Base-by-base conservation (phyloP, 2,888 invertebrate genomes). In the Calameuta idolon region DNA sequence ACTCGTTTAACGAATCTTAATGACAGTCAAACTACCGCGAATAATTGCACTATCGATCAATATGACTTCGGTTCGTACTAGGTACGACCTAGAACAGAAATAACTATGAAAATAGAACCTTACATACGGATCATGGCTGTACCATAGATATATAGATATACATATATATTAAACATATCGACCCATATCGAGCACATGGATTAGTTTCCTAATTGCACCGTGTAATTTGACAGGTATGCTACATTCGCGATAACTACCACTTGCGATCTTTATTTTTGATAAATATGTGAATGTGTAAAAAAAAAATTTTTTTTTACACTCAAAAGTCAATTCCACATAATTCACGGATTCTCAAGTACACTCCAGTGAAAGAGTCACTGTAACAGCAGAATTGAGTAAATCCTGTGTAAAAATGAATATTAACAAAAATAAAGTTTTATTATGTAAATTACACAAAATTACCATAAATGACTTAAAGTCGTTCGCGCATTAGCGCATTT, bases 21-120 rank as follows among this genome's bases (percentile, higher is more conserved):
- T 55, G 55, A 55, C 55, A 55, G 55, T 55, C 55, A 55, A 55
- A 55, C 55, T 23, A 35, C 40, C 69, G 76, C 69, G 75, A 77
- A 76, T 76, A 80, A 79, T 79, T 82, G 80, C 77, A 79, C 79
- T 86, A 87, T 88, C 83, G 87, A 88, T 87, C 87, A 81, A 81
- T 76, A 84, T 77, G 81, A 82, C 83, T 80, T 81, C 81, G 83
- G 79, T 80, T 79, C 76, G 80, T 78, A 81, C 81, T 81, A 84
- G 84, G 85, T 80, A 85, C 87, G 86, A 85, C 85, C 87, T 85
- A 85, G 86, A 87, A 87, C 85, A 83, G 81, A 85, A 87, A 85
- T 85, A 85, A 85, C 55, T 55, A 9, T 40, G 55, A 55, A 55
- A 55, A 55, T 55, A 23, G 23, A 55, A 23, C 55, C 55, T 55